These are phyloP conservation scores for Chelonus insularis DNA, from an alignment of 1,140 invertebrate species.

Conservation along the genomic window DNA sequence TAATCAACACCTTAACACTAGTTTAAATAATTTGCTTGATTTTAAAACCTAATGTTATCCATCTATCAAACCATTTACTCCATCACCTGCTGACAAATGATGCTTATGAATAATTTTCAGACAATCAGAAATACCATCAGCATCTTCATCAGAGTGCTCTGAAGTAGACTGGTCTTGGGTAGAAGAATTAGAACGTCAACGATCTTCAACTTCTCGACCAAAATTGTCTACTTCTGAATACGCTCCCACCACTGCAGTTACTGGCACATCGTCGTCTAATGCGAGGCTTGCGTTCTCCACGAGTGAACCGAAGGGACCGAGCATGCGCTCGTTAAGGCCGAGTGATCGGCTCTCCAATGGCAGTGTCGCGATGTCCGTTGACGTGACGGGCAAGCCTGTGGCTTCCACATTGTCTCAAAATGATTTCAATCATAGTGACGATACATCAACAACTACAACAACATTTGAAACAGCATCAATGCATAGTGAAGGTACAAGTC, in stretches of 20 bases:
- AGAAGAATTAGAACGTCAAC: constrained; percentile 42
- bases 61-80: no score
- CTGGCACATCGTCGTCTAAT: neutral
- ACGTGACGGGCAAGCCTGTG: constrained; percentile 48
- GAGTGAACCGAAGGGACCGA: constrained; percentile 1
- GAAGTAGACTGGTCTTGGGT: constrained; percentile 59
- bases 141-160: constrained; percentile 47
- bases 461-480: neutral
- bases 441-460: constrained; percentile 4
- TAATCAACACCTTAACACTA: no score
- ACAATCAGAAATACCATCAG: constrained; percentile 8
- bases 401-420: constrained; percentile 22
- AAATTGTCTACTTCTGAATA: neutral
- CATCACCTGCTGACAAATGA: no score
- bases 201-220: neutral
- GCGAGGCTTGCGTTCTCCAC: neutral
- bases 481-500: neutral
- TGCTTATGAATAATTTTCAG: constrained; percentile 26
- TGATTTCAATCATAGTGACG: neutral
- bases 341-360: constrained; percentile 17
- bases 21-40: no score
- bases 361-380: constrained; percentile 59
- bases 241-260: neutral
- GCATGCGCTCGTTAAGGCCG: constrained; percentile 24
- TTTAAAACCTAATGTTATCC: no score